Conservation (phyloP, 92 coral and sea anemone genomes). For the Meandrina meandrites region DNA sequence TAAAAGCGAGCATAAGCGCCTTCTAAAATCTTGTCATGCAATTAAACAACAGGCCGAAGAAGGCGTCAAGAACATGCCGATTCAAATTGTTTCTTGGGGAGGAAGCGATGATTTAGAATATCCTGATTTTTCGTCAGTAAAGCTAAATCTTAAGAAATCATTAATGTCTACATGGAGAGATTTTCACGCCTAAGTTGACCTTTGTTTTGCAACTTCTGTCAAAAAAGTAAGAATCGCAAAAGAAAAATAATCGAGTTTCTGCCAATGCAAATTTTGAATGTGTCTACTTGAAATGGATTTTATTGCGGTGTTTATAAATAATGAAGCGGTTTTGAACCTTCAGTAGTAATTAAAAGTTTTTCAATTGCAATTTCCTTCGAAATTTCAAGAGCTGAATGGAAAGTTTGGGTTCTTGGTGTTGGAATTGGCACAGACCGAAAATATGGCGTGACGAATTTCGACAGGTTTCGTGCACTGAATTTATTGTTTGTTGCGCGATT, state of each 20-base stretch:
- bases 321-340: neutral
- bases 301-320: slow-evolving; percentile 13
- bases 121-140: neutral
- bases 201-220: neutral
- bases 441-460: slow-evolving; percentile 13
- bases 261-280: neutral
- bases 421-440: neutral
- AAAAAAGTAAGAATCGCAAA: neutral
- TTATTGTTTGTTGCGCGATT: neutral
- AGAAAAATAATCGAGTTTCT: neutral
- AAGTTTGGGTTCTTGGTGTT: neutral
- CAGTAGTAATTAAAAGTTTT: neutral
- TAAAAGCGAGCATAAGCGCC: neutral
- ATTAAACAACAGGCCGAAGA: neutral
- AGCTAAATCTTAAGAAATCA: neutral
- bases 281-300: slow-evolving; percentile 5
- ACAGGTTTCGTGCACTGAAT: neutral
- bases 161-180: neutral
- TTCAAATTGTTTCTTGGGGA: neutral
- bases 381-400: neutral
- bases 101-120: neutral
- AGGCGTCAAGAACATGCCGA: slow-evolving; percentile 4
- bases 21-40: slow-evolving; percentile 4
- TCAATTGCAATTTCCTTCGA: neutral
- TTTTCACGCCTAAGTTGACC: neutral